These are phyloP conservation scores for Trochalopteron elliotii DNA, from an alignment of 2,113 vertebrate species.

Conservation along the genomic window DNA sequence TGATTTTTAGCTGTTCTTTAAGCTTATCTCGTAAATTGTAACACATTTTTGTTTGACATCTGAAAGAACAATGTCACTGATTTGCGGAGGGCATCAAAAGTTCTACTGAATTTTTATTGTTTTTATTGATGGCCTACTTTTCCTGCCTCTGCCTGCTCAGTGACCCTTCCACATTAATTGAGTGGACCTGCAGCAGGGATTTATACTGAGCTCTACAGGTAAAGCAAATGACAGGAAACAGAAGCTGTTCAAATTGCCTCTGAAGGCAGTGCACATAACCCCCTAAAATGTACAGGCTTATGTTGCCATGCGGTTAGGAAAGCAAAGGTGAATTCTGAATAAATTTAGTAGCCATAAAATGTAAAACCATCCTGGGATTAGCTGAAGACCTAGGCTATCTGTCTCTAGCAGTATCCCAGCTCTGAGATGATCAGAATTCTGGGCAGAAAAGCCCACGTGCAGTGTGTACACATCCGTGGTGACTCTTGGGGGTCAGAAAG, in stretches of 20 bases:
- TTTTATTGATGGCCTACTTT: not conserved
- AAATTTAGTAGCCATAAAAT: not conserved
- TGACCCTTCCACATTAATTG: not conserved
- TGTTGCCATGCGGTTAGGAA: not conserved
- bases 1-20: not conserved
- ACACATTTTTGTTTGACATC: not conserved
- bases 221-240: not conserved
- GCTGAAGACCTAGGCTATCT: not conserved
- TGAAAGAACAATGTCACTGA: not conserved
- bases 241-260: not conserved
- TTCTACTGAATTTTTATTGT: not conserved
- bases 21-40: conserved; percentile 1
- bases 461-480: not conserved
- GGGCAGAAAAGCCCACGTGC: not conserved
- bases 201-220: not conserved
- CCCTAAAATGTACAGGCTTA: not conserved
- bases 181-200: not conserved
- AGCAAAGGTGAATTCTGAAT: not conserved
- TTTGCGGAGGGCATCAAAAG: not conserved
- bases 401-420: not conserved
- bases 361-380: not conserved
- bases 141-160: not conserved
- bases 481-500: not conserved
- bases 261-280: not conserved
- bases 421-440: not conserved